Evolutionary conservation across 2,113 vertebrate genomes (phyloP).

Genomic region (Chionis minor): DNA sequence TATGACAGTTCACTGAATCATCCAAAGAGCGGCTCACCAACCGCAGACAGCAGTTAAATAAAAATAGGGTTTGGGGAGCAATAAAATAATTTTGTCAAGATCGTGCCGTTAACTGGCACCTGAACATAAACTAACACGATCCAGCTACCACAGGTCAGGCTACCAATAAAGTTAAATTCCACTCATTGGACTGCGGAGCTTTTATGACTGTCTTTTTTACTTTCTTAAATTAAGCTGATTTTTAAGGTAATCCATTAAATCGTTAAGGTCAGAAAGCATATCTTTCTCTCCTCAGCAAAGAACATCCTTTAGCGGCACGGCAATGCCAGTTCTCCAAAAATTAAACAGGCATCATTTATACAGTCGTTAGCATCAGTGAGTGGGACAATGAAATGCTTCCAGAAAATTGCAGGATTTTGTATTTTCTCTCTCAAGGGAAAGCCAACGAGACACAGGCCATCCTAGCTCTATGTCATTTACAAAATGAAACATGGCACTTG

Average conservation of each 20-base stretch:
- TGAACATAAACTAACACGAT: not conserved
- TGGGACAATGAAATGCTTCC: not conserved
- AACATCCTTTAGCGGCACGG: not conserved
- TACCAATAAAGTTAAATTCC: not conserved
- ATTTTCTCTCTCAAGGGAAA: conserved; percentile 19
- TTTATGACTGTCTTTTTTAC: not conserved
- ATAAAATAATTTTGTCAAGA: not conserved
- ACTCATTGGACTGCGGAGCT: not conserved
- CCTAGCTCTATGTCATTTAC: not conserved
- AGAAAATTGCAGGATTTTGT: not conserved
- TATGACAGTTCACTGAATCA: not conserved
- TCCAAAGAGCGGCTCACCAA: rapidly evolving
- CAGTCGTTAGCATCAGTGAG: not conserved
- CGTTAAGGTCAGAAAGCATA: not conserved
- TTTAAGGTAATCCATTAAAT: conserved; percentile 1
- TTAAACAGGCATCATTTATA: not conserved
- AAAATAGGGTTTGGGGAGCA: not conserved
- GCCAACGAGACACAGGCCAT: not conserved
- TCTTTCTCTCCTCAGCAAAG: not conserved
- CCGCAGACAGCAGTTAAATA: not conserved
- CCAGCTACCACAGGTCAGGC: not conserved
- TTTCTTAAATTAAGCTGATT: not conserved
- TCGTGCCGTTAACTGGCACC: not conserved
- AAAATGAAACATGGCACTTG: conserved; percentile 23
- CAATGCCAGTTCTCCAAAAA: not conserved